phyloP scores from a whole-genome alignment of 2,888 invertebrate species.

The Byasa hedistus region DNA sequence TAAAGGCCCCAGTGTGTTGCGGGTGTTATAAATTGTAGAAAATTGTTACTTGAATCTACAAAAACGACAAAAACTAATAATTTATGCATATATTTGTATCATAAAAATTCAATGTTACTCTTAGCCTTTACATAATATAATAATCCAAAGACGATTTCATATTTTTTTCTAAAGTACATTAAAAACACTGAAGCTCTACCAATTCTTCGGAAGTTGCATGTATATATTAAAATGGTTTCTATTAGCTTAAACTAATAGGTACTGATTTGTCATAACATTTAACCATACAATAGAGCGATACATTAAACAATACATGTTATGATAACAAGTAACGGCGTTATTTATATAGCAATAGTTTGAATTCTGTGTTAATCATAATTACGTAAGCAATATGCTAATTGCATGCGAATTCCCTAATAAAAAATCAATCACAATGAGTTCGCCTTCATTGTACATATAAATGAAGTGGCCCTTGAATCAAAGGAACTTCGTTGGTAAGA shows the following conservation, averaged over 20 bases:
- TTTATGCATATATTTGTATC: too few species aligned
- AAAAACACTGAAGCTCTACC: background rate
- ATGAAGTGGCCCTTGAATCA: background rate
- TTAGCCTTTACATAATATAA: too few species aligned
- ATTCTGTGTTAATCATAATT: constrained; percentile 8
- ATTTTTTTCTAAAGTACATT: too few species aligned
- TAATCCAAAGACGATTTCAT: too few species aligned
- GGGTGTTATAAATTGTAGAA: too few species aligned
- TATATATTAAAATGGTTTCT: constrained; percentile 41
- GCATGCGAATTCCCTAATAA: background rate
- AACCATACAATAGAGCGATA: constrained; percentile 11
- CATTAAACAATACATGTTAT: constrained; percentile 28
- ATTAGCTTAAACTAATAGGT: constrained; percentile 19
- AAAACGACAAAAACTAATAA: too few species aligned
- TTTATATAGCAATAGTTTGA: constrained; percentile 23
- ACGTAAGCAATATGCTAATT: constrained; percentile 13
- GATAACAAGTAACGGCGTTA: constrained; percentile 22
- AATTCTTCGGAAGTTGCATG: background rate
- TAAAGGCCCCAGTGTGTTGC: too few species aligned
- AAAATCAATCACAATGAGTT: background rate
- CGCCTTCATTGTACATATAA: background rate
- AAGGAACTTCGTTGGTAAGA: background rate
- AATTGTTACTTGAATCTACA: too few species aligned
- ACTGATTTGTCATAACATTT: constrained; percentile 17
- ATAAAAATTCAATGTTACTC: too few species aligned